These are phyloP conservation scores for Hippocampus comes DNA, from an alignment of 2,113 vertebrate species.

Conservation along the genomic window DNA sequence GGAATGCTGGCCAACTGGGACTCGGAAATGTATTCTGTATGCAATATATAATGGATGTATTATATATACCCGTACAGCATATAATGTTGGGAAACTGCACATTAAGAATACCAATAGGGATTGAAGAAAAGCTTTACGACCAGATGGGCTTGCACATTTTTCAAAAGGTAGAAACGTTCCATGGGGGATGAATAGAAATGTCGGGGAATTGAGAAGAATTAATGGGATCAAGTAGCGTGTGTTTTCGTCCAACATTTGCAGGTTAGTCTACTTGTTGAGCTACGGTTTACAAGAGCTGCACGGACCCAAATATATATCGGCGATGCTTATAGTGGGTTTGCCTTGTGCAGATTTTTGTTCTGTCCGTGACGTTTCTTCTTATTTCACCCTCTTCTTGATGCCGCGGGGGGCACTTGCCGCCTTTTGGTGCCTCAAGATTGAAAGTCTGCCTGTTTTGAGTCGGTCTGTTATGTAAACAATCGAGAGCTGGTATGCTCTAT, in stretches of 20 bases:
- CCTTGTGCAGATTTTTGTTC: too few relatives aligned
- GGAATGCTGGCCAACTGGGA: background rate
- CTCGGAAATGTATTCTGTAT: background rate
- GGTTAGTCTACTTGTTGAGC: background rate
- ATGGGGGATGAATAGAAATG: background rate
- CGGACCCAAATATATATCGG: too few relatives aligned
- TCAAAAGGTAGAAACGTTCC: background rate
- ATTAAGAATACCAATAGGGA: background rate
- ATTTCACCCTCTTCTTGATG: too few relatives aligned
- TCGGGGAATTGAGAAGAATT: background rate
- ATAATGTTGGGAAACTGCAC: background rate
- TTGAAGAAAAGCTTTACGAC: background rate
- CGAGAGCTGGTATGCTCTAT: too few relatives aligned
- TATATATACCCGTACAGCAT: background rate
- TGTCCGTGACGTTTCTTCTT: too few relatives aligned
- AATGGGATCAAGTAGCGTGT: background rate
- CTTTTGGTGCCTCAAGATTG: too few relatives aligned
- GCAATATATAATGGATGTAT: background rate
- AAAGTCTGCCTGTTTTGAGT: too few relatives aligned
- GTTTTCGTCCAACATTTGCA: background rate
- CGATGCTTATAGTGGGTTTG: too few relatives aligned
- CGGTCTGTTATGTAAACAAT: too few relatives aligned
- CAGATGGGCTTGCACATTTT: background rate
- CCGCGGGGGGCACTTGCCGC: too few relatives aligned
- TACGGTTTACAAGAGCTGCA: background rate